Conservation (phyloP, 2,888 invertebrate genomes). For the Neoitamus cyanurus region DNA sequence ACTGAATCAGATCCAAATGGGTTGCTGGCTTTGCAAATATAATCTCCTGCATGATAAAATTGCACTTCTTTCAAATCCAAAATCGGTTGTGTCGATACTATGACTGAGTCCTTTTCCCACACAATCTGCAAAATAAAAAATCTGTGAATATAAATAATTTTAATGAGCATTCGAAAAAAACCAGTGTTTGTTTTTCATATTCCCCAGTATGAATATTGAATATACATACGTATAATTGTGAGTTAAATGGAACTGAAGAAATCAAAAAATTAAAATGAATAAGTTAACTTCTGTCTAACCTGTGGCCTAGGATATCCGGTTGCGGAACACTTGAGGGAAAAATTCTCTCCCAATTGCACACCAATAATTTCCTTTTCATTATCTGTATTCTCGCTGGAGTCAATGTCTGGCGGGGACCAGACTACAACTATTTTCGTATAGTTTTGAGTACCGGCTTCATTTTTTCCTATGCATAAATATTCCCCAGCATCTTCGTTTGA, state of each 20-base stretch:
- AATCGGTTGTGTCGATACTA: slow-evolving; percentile 45
- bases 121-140: slow-evolving; percentile 39
- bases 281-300: slow-evolving; percentile 56
- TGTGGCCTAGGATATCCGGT: slow-evolving; percentile 67
- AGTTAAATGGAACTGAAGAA: too few species aligned
- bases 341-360: slow-evolving; percentile 55
- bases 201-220: too few species aligned
- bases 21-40: slow-evolving; percentile 72
- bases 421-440: slow-evolving; percentile 69
- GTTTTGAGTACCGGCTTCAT: slow-evolving; percentile 70
- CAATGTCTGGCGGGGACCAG: slow-evolving; percentile 67
- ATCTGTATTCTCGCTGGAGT: not conserved
- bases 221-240: too few species aligned
- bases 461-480: slow-evolving; percentile 72
- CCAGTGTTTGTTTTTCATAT: too few species aligned
- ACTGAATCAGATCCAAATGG: slow-evolving; percentile 70
- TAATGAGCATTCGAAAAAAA: not conserved
- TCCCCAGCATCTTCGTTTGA: slow-evolving; percentile 57
- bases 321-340: slow-evolving; percentile 88
- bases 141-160: not conserved
- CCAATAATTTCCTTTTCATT: slow-evolving; percentile 15
- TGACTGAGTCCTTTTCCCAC: slow-evolving; percentile 48
- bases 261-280: not conserved
- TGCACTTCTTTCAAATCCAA: slow-evolving; percentile 58
- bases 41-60: slow-evolving; percentile 67